Conservation (phyloP, 2,113 vertebrate species). For the Tor tambroides region DNA sequence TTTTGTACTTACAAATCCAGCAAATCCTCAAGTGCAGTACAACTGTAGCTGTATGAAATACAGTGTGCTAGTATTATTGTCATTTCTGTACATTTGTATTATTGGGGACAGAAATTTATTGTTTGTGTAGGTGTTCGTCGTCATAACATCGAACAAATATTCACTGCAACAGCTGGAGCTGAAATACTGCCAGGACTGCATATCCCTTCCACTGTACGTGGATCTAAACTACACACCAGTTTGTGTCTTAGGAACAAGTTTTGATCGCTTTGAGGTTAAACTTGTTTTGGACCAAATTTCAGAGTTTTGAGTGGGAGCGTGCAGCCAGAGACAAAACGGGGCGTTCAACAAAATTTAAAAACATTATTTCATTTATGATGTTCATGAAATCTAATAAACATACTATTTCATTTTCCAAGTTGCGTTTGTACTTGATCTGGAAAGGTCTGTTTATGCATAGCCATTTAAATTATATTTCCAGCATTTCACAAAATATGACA, state of each 20-base stretch:
- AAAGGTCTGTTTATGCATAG: neutral
- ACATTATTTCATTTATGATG: neutral
- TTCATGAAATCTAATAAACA: conserved; percentile 10
- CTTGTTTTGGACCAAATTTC: conserved; percentile 15
- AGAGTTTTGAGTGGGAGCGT: neutral
- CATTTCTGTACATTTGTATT: conserved; percentile 15
- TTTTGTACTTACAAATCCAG: conserved; percentile 27
- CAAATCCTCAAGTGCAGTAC: conserved; percentile 35
- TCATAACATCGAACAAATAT: neutral
- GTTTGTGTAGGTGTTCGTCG: conserved; percentile 31
- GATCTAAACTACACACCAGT: conserved; percentile 46
- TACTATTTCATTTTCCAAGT: neutral
- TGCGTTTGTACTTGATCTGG: neutral
- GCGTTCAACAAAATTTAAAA: neutral
- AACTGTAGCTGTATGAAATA: conserved; percentile 6
- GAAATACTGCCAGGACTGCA: conserved; percentile 46
- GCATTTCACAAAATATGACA: neutral
- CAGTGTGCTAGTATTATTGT: conserved; percentile 23
- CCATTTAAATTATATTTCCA: neutral
- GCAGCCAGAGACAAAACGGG: neutral
- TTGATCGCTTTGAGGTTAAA: neutral
- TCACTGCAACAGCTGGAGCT: conserved; percentile 27
- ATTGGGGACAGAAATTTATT: neutral
- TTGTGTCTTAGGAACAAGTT: conserved; percentile 50
- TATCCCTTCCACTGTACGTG: neutral